Conservation (phyloP, 2,113 vertebrate genomes). For the Perca schrenkii region DNA sequence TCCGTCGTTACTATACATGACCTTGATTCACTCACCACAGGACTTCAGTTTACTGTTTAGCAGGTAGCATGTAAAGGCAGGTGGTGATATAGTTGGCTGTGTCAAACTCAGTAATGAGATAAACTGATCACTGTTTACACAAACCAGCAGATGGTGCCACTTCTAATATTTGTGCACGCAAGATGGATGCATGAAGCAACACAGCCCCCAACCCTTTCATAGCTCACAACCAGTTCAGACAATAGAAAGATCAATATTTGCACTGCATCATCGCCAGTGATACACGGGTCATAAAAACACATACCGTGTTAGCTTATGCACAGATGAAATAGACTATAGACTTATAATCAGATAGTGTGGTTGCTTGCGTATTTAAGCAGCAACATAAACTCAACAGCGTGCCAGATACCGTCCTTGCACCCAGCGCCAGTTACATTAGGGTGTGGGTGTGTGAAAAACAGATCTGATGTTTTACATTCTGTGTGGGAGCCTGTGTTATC, state of each 20-base stretch:
- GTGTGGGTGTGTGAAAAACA: constrained; percentile 71
- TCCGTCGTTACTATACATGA: background rate
- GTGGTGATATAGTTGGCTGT: constrained; percentile 32
- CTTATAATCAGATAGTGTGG: background rate
- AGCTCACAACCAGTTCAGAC: constrained; percentile 3
- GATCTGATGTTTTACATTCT: constrained; percentile 67
- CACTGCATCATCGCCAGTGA: constrained; percentile 19
- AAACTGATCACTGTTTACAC: constrained; percentile 56
- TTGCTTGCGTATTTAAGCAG: constrained; percentile 5
- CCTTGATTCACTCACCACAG: constrained; percentile 11
- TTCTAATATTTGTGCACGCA: constrained; percentile 52
- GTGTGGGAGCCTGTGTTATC: constrained; percentile 67
- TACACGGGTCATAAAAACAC: background rate
- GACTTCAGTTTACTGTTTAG: background rate
- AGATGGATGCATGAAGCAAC: constrained; percentile 21
- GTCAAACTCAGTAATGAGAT: constrained; percentile 12
- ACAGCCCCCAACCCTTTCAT: background rate
- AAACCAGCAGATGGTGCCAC: constrained; percentile 75
- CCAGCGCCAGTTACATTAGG: constrained; percentile 33
- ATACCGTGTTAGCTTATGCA: background rate
- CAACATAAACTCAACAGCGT: background rate
- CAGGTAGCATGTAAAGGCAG: background rate
- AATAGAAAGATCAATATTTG: constrained; percentile 37
- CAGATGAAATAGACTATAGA: background rate
- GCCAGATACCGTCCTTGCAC: constrained; percentile 30